Evolutionary conservation across 2,113 vertebrate genomes (phyloP), one percentile per base, ranked within the genome.

Genomic region (Scalopus aquaticus): DNA sequence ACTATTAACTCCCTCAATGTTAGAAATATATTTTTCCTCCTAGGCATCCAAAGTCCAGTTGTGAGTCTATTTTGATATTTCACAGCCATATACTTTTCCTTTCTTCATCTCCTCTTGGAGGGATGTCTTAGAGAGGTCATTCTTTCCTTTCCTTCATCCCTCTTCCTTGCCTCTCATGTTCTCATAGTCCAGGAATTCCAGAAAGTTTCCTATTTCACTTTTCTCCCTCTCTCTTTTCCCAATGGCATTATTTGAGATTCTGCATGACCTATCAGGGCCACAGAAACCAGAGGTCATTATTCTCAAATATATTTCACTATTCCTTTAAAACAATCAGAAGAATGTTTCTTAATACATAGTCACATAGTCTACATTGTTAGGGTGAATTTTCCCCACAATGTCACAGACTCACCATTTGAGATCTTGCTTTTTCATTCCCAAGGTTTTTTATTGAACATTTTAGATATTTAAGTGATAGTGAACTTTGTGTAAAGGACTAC

Each of bases 401-500:
- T 5, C n/a, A 51, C 6, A 42, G 13, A 37, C 17, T 83, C 95
- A 83, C 26, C 62, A 35, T 67, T 22, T 69, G 51, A 49, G 46
- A 67, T 17, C 17, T 90, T 80, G 35, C 15, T 76, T 6, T 64
- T 94, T 92, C 15, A 51, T 73, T 82, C 2, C 0, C 46, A 37
- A 82, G 5, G 62, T 60, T 82, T 60, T 82, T 87, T 73, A 60
- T 51, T 64, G 77, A 88, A 72, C 28, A 90, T 78, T 64, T 92
- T 73, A 62, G 19, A 35, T 73, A 70, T 54, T 85, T 67, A 65
- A 70, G 2, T 49, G 35, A 28, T 67, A 67, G 20, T 64, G 35
- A 13, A 35, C 26, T 92, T 78, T 35, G 4, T 80, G 7, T n/a
- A 44, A 79, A 90, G 13, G 44, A 67, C 2, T 65, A 78, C 37